Conservation (phyloP, 2,113 vertebrate genomes). For the Nansenia antarctica region DNA sequence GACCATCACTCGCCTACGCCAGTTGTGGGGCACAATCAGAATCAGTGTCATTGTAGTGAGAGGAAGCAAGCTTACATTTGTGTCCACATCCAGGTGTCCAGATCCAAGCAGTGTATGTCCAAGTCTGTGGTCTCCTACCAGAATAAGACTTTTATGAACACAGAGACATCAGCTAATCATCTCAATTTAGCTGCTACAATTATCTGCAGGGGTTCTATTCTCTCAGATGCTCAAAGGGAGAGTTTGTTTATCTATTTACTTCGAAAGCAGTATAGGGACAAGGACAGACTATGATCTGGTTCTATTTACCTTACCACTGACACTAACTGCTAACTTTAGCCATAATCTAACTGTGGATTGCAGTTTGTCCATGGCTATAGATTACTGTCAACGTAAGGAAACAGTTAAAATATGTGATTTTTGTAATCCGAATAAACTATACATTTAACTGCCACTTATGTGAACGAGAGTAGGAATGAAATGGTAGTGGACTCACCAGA, state of each 20-base stretch:
- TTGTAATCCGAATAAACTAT: not conserved
- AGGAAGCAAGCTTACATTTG: conserved; percentile 75
- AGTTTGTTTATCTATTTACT: too few species aligned
- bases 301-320: too few species aligned
- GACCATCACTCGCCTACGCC: too few species aligned
- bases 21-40: too few species aligned
- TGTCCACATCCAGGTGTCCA: conserved; percentile 92
- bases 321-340: too few species aligned
- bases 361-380: too few species aligned
- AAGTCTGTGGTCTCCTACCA: conserved; percentile 83
- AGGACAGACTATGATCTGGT: too few species aligned
- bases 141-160: conserved; percentile 16
- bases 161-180: not conserved
- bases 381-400: too few species aligned
- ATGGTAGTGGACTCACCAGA: conserved; percentile 78
- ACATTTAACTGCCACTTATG: too few species aligned
- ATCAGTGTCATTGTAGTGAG: too few species aligned
- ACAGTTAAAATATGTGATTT: not conserved
- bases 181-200: not conserved
- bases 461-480: not conserved
- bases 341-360: too few species aligned
- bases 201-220: not conserved
- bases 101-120: conserved; percentile 90
- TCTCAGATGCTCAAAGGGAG: not conserved
- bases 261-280: too few species aligned